These are phyloP conservation scores for Poecilia wingei DNA, from an alignment of 2,797 vertebrate species.

Conservation along the genomic window DNA sequence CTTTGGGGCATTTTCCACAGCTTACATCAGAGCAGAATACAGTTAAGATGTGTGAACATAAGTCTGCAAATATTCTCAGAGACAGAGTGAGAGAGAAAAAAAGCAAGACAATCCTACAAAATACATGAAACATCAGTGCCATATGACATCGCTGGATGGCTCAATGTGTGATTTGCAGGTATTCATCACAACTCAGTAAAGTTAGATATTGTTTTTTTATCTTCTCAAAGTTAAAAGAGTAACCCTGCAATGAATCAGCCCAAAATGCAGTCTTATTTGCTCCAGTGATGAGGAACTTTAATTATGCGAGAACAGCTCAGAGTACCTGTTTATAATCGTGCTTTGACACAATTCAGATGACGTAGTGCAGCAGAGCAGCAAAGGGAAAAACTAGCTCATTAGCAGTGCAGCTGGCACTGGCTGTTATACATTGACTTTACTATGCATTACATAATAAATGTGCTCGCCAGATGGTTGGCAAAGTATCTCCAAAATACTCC, in stretches of 20 bases:
- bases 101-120: not conserved
- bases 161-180: not conserved
- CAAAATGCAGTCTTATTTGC: slow-evolving; percentile 7
- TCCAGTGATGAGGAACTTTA: slow-evolving; percentile 2
- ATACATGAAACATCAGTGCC: not conserved
- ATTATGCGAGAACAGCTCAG: not conserved
- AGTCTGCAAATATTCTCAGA: not conserved
- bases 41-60: not conserved
- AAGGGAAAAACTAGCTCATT: slow-evolving; percentile 42
- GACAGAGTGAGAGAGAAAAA: not conserved
- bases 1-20: not conserved
- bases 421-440: slow-evolving; percentile 64
- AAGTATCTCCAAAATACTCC: slow-evolving; percentile 43
- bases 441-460: slow-evolving; percentile 76
- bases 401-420: slow-evolving; percentile 44
- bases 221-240: not conserved
- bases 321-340: slow-evolving; percentile 10
- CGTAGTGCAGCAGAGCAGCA: slow-evolving; percentile 21
- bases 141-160: not conserved
- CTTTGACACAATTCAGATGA: slow-evolving; percentile 20
- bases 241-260: slow-evolving; percentile 5
- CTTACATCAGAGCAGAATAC: not conserved
- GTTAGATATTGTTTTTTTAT: slow-evolving; percentile 30
- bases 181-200: not conserved
- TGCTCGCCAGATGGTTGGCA: slow-evolving; percentile 73